Base-by-base conservation (phyloP, 2,797 vertebrate genomes). In the Tadarida brasiliensis region DNA sequence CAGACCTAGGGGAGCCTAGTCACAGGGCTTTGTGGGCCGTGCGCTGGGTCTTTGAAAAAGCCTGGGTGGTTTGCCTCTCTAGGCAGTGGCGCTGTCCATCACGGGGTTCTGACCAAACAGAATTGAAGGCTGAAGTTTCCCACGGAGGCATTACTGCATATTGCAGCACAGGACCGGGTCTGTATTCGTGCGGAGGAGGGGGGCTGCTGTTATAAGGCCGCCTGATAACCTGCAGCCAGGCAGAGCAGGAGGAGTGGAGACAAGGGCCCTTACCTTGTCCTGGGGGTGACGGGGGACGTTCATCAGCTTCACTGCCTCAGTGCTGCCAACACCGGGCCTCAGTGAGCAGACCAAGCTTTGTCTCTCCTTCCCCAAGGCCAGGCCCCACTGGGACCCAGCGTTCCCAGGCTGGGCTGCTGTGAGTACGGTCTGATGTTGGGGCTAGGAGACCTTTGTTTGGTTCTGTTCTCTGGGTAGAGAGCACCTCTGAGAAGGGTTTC, bases 401-500 rank as follows among this genome's bases (percentile, higher is more conserved):
- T 44, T 93, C 54, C 85, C 78, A 81, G 54, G 67, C 15, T 51
- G 54, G 51, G 51, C 7, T 16, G 70, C 61, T 71, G 11, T 11
- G n/a, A 47, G 35, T 28, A 44, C 44, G 63, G n/a, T 68, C 16
- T 4, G 26, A 35, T 63, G 33, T 93, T 54, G 54, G 51, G 59
- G 8, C 70, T 51, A 44, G 49, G 57, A 73, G 5, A 57, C 86
- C 44, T 95, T 88, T 56, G 22, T 76, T 56, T 78, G 24, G 14
- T 86, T 83, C n/a, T 86, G 78, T 7, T 65, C 63, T 89, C 67
- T 65, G 24, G 44, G 74, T 67, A 76, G 33, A 92, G 90, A 68
- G 49, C 26, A 24, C 28, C 61, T 94, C 83, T 7, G 19, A 68
- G 88, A 71, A 95, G 35, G 10, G 33, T 49, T 94, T 86, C 57